Conservation (phyloP, 2,113 vertebrate genomes). For the Origma solitaria region DNA sequence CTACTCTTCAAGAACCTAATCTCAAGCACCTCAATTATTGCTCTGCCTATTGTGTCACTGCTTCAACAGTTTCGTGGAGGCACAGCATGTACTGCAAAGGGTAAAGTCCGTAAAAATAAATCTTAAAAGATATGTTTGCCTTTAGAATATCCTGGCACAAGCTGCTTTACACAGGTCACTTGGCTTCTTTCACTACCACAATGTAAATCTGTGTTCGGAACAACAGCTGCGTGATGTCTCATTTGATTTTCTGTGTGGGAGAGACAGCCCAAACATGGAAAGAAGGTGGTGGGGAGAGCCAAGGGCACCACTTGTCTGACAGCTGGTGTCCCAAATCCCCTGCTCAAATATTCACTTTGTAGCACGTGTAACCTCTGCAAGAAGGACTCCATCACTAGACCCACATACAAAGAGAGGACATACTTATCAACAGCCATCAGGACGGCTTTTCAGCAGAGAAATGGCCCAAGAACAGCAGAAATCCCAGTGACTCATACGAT, state of each 20-base stretch:
- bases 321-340: background rate
- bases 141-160: background rate
- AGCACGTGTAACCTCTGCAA: background rate
- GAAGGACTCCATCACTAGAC: background rate
- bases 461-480: background rate
- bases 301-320: background rate
- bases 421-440: background rate
- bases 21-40: background rate
- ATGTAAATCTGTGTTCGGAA: background rate
- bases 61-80: background rate
- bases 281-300: background rate
- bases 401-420: background rate
- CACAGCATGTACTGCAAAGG: background rate
- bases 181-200: background rate
- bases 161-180: background rate
- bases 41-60: background rate
- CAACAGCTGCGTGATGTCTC: background rate
- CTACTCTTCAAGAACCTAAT: background rate
- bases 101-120: background rate
- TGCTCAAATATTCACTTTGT: background rate
- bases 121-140: background rate
- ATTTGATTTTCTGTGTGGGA: background rate
- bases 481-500: background rate
- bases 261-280: fast-evolving
- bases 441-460: background rate